Evolutionary conservation across 2,888 invertebrate genomes (phyloP), one percentile per base, ranked within the genome.

Genomic region (Siphonodentalium dalli): DNA sequence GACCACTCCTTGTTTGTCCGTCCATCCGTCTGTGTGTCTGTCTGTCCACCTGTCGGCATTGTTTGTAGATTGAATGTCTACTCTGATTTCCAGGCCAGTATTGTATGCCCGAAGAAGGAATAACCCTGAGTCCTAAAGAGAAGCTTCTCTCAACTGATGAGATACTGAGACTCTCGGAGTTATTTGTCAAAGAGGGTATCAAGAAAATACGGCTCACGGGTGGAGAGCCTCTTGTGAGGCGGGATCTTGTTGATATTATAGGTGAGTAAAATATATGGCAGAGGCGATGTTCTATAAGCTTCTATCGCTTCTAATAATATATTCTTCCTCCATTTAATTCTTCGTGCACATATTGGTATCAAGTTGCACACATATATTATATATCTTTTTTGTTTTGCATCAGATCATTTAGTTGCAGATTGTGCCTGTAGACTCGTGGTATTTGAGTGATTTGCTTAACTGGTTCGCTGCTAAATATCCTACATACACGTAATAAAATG

Each of bases 61-160:
- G 21, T 33, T 40, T 29, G 31, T 38, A 28, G 18, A 34, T 20
- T n/a, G 15, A 26, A n/a, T 18, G n/a, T 42, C 11, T 29, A 46
- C n/a, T 37, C 18, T 26, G 20, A 41, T 47, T 18, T 64, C 34
- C 74, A 95, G 95, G 95, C 84, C 88, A 89, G 69, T 98, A 99
- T 83, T 99, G 99, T 83, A 99, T 99, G 99, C 99, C 99, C 8
- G 90, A 89, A 35, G 93, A 93, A 77, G 99, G 99, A 38, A 92
- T 96, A 49, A 83, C 87, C 49, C 84, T 99, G 62, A 89, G 93
- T 40, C 87, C 90, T 50, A 89, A 89, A 66, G 79, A 86, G 8
- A 85, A 89, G 60, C 84, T 99, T 58, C 84, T 98, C 49, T 87
- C 88, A 20, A 88, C 88, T 5, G 88, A 87, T 39, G 99, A 99